Evolutionary conservation across 2,888 invertebrate species (phyloP).

Genomic region (Idaea biselata): DNA sequence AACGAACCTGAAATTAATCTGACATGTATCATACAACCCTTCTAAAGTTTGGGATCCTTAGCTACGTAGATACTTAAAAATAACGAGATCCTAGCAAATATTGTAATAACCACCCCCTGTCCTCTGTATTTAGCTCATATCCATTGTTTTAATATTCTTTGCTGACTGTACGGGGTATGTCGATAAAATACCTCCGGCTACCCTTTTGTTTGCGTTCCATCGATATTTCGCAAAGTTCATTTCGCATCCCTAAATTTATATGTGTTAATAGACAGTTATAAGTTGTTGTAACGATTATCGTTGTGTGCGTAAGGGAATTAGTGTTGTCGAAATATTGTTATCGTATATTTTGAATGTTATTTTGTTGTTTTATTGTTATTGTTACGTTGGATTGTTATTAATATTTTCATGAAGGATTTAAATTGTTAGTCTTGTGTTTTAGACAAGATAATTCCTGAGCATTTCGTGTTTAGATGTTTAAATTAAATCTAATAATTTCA

Average conservation of each 20-base stretch:
- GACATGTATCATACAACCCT: conserved; percentile 27
- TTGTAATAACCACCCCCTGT: conserved; percentile 67
- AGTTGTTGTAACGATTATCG: conserved; percentile 40
- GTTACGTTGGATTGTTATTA: conserved; percentile 29
- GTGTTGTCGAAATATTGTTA: conserved; percentile 46
- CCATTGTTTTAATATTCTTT: conserved; percentile 68
- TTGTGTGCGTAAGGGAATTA: conserved; percentile 48
- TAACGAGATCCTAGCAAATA: conserved; percentile 79
- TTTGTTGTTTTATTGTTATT: conserved; percentile 43
- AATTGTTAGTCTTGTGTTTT: conserved; percentile 3
- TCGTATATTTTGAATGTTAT: conserved; percentile 44
- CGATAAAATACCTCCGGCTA: conserved; percentile 17
- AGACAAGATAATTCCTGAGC: not conserved
- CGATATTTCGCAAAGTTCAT: conserved; percentile 59
- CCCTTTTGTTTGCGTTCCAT: conserved; percentile 57
- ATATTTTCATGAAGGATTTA: conserved; percentile 10
- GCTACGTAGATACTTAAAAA: conserved; percentile 74
- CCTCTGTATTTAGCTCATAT: conserved; percentile 50
- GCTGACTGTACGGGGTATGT: conserved; percentile 48
- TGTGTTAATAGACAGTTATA: conserved; percentile 61
- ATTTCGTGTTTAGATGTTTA: not conserved
- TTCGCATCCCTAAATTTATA: conserved; percentile 61
- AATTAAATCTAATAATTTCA: not conserved
- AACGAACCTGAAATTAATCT: not conserved
- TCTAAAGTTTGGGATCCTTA: conserved; percentile 60